These are phyloP conservation scores for Bubo blakistoni DNA, from an alignment of 2,113 vertebrate genomes.

Conservation along the genomic window DNA sequence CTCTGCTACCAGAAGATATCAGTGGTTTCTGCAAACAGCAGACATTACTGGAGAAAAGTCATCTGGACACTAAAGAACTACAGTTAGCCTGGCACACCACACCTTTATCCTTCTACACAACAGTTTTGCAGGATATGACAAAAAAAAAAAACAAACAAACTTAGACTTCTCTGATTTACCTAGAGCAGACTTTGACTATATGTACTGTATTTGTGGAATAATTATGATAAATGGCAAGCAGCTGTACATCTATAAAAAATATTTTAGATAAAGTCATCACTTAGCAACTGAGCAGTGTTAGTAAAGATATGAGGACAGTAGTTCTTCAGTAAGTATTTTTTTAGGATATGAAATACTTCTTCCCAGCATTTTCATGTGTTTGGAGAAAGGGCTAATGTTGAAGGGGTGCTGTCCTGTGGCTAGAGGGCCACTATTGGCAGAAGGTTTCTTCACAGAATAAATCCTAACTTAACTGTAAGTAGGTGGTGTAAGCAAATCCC, in stretches of 20 bases:
- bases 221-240: neutral
- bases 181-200: neutral
- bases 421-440: neutral
- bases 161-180: neutral
- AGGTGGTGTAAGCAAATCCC: neutral
- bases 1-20: neutral
- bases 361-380: neutral
- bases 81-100: neutral
- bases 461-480: neutral
- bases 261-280: neutral
- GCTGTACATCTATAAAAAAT: neutral
- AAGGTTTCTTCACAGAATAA: neutral
- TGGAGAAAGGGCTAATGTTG: neutral
- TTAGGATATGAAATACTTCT: neutral
- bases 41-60: neutral
- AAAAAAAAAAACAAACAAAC: neutral
- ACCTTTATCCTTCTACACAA: neutral
- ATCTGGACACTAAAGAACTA: neutral
- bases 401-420: neutral
- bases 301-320: neutral
- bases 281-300: neutral
- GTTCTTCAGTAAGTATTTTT: neutral
- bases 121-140: neutral
- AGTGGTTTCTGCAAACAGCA: neutral
- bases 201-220: neutral